Evolutionary conservation across 2,888 invertebrate species (phyloP).

Genomic region (Papilio elwesi): DNA sequence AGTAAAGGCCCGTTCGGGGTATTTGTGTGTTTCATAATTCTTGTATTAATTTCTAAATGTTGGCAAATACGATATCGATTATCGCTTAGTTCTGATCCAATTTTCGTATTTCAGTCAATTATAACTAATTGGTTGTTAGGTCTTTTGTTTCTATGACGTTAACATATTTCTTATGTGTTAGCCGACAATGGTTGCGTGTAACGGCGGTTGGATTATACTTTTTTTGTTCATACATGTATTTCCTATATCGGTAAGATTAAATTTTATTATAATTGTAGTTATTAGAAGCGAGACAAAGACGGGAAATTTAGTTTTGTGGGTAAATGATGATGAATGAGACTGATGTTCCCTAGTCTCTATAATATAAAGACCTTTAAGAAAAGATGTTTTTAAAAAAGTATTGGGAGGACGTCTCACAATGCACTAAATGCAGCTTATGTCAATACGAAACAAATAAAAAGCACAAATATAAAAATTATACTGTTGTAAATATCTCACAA

Average conservation of each 20-base stretch:
- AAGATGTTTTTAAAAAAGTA: too few relatives aligned
- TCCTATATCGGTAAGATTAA: constrained; percentile 30
- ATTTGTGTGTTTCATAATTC: too few relatives aligned
- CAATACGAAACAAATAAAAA: too few relatives aligned
- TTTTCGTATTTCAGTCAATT: constrained; percentile 1
- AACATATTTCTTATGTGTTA: constrained; percentile 8
- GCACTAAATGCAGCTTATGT: too few relatives aligned
- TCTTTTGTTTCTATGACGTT: constrained; percentile 17
- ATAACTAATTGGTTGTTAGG: constrained; percentile 46
- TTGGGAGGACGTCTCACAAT: too few relatives aligned
- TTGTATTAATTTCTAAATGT: too few relatives aligned
- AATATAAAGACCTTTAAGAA: too few relatives aligned
- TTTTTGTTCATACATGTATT: constrained; percentile 36
- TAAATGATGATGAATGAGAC: background rate
- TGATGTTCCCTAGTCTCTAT: background rate
- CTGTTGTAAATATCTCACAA: too few relatives aligned
- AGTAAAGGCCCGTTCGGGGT: too few relatives aligned
- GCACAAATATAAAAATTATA: too few relatives aligned
- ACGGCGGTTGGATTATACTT: constrained; percentile 44
- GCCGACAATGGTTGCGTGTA: constrained; percentile 21
- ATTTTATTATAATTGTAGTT: background rate
- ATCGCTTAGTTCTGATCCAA: background rate
- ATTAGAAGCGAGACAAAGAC: background rate
- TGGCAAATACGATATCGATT: too few relatives aligned
- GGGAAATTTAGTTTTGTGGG: too few relatives aligned